phyloP scores from a whole-genome alignment of 2,113 vertebrate species.

The Lepisosteus oculatus region DNA sequence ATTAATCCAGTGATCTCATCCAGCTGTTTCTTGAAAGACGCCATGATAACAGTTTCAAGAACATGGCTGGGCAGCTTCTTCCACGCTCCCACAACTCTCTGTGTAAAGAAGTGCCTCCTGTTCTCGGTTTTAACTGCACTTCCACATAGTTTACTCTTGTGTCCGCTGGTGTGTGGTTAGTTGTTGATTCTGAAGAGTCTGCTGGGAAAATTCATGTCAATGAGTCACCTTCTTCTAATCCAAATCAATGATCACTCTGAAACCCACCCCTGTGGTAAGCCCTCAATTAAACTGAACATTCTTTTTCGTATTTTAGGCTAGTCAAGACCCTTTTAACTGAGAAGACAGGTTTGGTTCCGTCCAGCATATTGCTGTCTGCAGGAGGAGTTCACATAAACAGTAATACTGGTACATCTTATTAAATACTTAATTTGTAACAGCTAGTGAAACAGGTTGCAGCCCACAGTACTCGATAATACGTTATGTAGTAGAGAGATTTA shows the following conservation, averaged over 20 bases:
- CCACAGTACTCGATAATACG: not conserved
- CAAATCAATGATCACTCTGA: too few species aligned
- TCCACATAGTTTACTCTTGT: not conserved
- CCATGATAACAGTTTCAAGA: too few species aligned
- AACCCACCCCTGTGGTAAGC: not conserved
- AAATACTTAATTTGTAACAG: conserved; percentile 19
- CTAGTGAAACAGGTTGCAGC: not conserved
- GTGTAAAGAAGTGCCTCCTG: not conserved
- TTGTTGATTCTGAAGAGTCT: not conserved
- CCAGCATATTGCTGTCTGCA: conserved; percentile 70
- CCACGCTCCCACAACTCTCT: conserved; percentile 11
- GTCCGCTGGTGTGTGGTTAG: not conserved
- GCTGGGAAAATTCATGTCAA: too few species aligned
- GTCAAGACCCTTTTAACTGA: conserved; percentile 79
- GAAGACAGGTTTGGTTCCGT: conserved; percentile 73
- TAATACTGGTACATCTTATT: conserved; percentile 60
- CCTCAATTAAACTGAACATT: conserved; percentile 24
- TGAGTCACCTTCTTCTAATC: too few species aligned
- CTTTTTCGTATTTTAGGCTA: conserved; percentile 68
- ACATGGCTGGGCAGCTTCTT: too few species aligned
- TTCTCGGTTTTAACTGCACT: not conserved
- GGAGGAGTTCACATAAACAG: conserved; percentile 65
- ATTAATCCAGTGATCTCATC: too few species aligned
- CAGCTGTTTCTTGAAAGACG: too few species aligned
- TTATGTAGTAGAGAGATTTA: not conserved